These are phyloP conservation scores for Sturnus vulgaris DNA, from an alignment of 2,113 vertebrate species.

Conservation along the genomic window DNA sequence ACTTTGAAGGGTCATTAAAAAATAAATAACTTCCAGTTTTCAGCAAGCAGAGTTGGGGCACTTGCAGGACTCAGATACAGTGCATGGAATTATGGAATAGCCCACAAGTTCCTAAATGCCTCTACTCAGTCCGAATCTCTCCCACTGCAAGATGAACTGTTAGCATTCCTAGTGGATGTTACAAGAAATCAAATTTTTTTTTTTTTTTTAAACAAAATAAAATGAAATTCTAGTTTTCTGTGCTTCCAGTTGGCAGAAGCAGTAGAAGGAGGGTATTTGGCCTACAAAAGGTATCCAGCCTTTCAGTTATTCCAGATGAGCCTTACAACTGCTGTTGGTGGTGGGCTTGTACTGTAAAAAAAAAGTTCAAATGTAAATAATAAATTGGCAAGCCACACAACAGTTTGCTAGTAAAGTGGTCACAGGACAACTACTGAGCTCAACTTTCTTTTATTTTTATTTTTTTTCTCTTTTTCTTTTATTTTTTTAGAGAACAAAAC, in stretches of 20 bases:
- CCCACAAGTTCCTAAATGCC: conserved; percentile 78
- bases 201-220: conserved; percentile 77
- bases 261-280: conserved; percentile 77
- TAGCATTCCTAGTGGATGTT: conserved; percentile 94
- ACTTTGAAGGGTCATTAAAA: conserved; percentile 93
- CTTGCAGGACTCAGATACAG: conserved; percentile 77
- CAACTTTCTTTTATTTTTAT: not conserved
- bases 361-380: conserved; percentile 73
- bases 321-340: conserved; percentile 98
- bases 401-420: conserved; percentile 65
- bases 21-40: conserved; percentile 96
- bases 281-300: conserved; percentile 79
- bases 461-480: no score
- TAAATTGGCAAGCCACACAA: conserved; percentile 70
- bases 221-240: conserved; percentile 83
- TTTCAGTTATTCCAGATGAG: conserved; percentile 84
- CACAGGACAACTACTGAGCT: conserved; percentile 57
- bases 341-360: conserved; percentile 90
- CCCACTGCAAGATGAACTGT: conserved; percentile 90
- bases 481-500: not conserved
- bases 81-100: conserved; percentile 75
- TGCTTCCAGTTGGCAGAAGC: conserved; percentile 84
- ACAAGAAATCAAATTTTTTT: conserved; percentile 74
- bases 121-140: conserved; percentile 79
- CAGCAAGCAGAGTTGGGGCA: conserved; percentile 86